Evolutionary conservation across 2,888 invertebrate species (phyloP), one percentile per base, ranked within the genome.

Genomic region (Acleris holmiana): DNA sequence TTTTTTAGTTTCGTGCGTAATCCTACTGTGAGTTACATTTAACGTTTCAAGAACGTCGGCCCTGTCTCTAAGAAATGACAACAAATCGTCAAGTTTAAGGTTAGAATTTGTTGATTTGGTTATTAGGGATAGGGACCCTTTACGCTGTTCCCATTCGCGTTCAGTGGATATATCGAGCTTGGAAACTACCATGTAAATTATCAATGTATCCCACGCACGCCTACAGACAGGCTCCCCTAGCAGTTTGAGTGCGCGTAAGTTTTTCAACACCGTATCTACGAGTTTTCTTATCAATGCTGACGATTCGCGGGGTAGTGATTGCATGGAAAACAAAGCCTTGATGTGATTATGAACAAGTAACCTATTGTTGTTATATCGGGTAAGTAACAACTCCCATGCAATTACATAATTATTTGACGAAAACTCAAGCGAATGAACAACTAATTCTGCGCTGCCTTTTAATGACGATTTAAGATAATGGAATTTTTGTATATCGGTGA

Each of bases 401-500:
- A 47, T 47, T 1, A 19, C 19, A 7, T 47, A 47, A 19, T 47
- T 47, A 19, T 47, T 18, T 1, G 47, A 6, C 17, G 47, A 47
- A 47, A 47, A 47, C 19, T 47, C 47, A 19, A 47, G 18, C 7
- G 47, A 47, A 19, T 47, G 18, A 2, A 47, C 19, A 5, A 47
- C 47, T 19, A 47, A 13, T 47, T 47, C 8, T 5, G 47, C 53
- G 17, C 53, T 53, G 6, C 53, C 53, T 17, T 44, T 47, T 2
- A 47, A 13, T 47, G 47, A 47, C 19, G 47, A 47, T 47, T 47
- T 47, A 19, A 47, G n/a, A 17, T 44, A 44, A 44, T 44, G 44
- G 15, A 44, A 44, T 17, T 44, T 44, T n/a, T 44, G 44, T 19
- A 47, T 47, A 7, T 19, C 6, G 5, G 47, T 19, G 6, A 47